Evolutionary conservation across 2,888 invertebrate species (phyloP).

Genomic region (Lithophane leautieri): DNA sequence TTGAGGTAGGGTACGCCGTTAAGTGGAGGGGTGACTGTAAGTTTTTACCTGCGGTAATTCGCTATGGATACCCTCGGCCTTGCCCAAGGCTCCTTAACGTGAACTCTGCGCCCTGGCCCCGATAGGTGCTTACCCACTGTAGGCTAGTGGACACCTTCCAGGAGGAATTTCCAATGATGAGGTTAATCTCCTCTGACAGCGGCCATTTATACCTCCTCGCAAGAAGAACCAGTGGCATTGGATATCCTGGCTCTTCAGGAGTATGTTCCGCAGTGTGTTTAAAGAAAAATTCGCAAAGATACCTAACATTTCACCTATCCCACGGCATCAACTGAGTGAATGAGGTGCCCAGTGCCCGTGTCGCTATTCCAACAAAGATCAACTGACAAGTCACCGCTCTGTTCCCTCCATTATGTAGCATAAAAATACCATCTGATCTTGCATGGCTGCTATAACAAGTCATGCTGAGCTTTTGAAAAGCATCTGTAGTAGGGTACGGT

Average conservation of each 20-base stretch:
- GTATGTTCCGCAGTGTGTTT: neutral
- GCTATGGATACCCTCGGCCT: neutral
- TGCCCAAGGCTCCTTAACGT: neutral
- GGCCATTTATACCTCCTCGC: neutral
- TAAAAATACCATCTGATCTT: neutral
- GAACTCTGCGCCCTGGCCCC: neutral
- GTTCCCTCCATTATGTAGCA: neutral
- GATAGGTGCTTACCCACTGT: neutral
- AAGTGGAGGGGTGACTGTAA: neutral
- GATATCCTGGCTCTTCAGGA: neutral
- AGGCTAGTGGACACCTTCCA: no score
- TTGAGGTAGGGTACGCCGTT: no score
- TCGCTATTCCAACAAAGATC: neutral
- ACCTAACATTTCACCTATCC: neutral
- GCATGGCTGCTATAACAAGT: slow-evolving; percentile 1
- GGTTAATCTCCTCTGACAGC: neutral
- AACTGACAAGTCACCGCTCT: neutral
- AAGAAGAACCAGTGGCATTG: neutral
- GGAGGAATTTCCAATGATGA: neutral
- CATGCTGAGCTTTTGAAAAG: slow-evolving; percentile 3
- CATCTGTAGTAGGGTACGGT: neutral
- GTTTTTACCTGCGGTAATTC: neutral
- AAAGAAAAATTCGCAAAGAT: neutral
- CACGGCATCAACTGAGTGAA: neutral
- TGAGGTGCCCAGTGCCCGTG: neutral